Evolutionary conservation across 2,113 vertebrate species (phyloP).

Genomic region (Noturus placidus): DNA sequence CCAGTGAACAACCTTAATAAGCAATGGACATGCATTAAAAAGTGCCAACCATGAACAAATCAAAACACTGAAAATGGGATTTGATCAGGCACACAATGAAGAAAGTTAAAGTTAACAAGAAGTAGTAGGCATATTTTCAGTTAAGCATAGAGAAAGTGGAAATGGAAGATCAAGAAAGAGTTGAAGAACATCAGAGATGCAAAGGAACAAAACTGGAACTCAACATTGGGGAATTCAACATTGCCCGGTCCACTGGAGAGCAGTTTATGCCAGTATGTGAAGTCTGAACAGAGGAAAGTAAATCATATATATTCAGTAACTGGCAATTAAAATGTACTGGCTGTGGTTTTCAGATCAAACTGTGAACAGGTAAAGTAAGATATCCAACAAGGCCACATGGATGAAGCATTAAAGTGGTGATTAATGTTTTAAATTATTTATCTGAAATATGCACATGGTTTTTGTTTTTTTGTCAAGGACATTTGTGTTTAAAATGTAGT

Average conservation of each 20-base stretch:
- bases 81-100: constrained; percentile 9
- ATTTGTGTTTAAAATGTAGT: background rate
- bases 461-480: background rate
- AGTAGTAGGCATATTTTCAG: background rate
- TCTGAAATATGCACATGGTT: background rate
- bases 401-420: background rate
- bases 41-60: background rate
- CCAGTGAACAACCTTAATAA: constrained; percentile 1
- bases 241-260: background rate
- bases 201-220: constrained; percentile 16
- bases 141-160: background rate
- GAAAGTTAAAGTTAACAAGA: background rate
- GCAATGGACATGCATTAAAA: constrained; percentile 5
- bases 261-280: constrained; percentile 3
- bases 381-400: background rate
- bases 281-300: constrained; percentile 5
- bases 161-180: constrained; percentile 9
- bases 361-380: background rate
- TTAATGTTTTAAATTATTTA: background rate
- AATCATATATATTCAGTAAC: constrained; percentile 27
- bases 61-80: background rate
- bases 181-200: constrained; percentile 9
- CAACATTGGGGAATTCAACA: background rate
- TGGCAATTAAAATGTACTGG: background rate
- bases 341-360: background rate